These are phyloP conservation scores for Trichosurus vulpecula DNA, from an alignment of 2,797 vertebrate genomes.

Conservation along the genomic window DNA sequence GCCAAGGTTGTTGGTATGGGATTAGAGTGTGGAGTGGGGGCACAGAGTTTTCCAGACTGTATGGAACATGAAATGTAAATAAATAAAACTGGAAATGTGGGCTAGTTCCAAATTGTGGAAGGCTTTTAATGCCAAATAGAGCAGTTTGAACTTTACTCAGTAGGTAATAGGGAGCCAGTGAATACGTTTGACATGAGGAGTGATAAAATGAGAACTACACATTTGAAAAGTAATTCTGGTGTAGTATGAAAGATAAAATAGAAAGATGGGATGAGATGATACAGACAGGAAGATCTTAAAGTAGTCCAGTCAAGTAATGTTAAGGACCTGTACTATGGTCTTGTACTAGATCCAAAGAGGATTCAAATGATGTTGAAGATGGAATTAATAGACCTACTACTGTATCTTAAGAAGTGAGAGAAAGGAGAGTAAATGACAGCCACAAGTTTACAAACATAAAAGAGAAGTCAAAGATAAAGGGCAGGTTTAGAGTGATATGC, in stretches of 20 bases:
- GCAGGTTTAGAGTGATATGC: background rate
- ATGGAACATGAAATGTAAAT: background rate
- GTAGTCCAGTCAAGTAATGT: background rate
- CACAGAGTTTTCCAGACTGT: background rate
- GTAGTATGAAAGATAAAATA: background rate
- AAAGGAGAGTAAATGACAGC: background rate
- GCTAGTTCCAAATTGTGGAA: background rate
- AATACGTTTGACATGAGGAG: background rate
- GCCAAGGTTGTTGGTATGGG: background rate
- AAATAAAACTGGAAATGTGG: background rate
- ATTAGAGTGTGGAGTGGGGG: background rate
- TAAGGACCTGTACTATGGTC: background rate
- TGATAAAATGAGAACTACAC: background rate
- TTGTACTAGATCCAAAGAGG: background rate
- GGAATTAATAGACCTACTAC: background rate
- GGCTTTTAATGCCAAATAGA: background rate
- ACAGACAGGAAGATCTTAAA: background rate
- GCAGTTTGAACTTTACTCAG: background rate
- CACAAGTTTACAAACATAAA: background rate
- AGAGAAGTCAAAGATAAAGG: background rate
- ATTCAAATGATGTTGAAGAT: background rate
- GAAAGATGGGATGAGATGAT: background rate
- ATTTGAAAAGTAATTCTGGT: background rate
- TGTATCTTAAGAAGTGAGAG: background rate
- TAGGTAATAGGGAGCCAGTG: background rate